Base-by-base conservation (phyloP, 2,113 vertebrate species). In the Osmerus mordax region DNA sequence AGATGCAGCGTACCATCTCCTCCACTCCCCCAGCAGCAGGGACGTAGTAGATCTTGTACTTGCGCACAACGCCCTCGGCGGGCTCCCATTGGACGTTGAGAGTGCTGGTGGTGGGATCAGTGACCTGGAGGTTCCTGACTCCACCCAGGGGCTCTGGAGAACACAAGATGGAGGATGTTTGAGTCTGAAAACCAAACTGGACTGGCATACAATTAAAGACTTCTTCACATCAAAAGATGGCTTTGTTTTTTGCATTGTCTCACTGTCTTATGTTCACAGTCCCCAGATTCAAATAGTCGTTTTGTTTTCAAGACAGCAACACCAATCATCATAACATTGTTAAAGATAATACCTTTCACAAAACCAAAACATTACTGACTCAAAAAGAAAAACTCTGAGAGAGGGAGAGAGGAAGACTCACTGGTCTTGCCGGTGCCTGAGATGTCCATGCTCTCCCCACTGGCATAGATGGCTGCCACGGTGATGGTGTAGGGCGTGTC, bases 41-140 rank as follows among this genome's bases (percentile, higher is more conserved):
- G 51, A 93, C 81, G 71, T 97, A 98, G 87, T 91, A 93, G 72
- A 99, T 83, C 79, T 92, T 94, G 78, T 99, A 98, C 72, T 97
- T 95, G 0, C 97, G 95, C 58, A 97, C 96, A 32, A 78, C 95
- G 55, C 97, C 96, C 80, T 99, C 96, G 6, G 97, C 96, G 0
- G 97, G 90, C 80, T 98, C 96, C 97, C 97, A 99, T n/a, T 90
- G 87, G 65, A 98, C 88, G 29, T 92, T 97, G 80, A 99, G 70
- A 18, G 94, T 93, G 87, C 94, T 98, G 69, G 95, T 96, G 16
- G 95, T 96, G 51, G 96, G 96, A 77, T 99, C 95, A 18, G 94
- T 98, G 8, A 98, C 95, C n/a, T 84, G 86, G 16, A 98, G 88
- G 81, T 98, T 97, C 81, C 87, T 94, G 62, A 98, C 95, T 4